Percentiles rank a stretch among this genome's conserved stretches.
phyloP scores from a whole-genome alignment of 2,888 invertebrate species.

The Acanthoscelides obtectus region DNA sequence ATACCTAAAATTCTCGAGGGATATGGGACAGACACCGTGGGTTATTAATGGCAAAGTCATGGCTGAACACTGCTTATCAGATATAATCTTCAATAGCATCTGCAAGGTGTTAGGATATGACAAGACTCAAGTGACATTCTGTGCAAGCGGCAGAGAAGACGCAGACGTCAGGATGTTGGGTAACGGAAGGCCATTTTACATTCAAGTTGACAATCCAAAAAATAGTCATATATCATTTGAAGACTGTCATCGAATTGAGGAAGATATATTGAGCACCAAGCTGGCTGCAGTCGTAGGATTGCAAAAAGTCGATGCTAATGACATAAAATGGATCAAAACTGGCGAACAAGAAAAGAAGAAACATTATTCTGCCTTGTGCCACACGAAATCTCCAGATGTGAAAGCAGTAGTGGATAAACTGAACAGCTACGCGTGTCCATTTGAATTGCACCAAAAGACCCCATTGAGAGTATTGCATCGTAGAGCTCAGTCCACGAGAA shows the following conservation, averaged over 20 bases:
- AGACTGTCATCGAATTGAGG: constrained; percentile 55
- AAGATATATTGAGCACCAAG: constrained; percentile 52
- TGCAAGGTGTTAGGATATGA: constrained; percentile 56
- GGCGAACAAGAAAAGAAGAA: constrained; percentile 89
- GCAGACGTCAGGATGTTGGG: constrained; percentile 94
- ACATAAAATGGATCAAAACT: constrained; percentile 15
- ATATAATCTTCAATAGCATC: constrained; percentile 71
- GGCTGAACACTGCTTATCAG: constrained; percentile 86
- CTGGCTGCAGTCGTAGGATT: constrained; percentile 59
- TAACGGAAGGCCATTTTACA: constrained; percentile 86
- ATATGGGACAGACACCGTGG: constrained; percentile 94
- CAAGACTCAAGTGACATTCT: constrained; percentile 56
- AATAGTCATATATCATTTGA: constrained; percentile 50
- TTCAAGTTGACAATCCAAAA: constrained; percentile 74
- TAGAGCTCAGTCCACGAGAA: constrained; percentile 67
- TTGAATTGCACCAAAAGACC: constrained; percentile 75
- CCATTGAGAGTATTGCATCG: constrained; percentile 88
- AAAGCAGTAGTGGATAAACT: constrained; percentile 50
- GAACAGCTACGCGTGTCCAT: constrained; percentile 6
- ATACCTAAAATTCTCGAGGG: constrained; percentile 80
- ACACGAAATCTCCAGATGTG: constrained; percentile 43
- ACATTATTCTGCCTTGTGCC: constrained; percentile 77
- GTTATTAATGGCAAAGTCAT: constrained; percentile 72
- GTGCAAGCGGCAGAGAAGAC: constrained; percentile 93
- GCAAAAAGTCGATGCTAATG: constrained; percentile 55